A percentile compares a stretch with the other conserved stretches of the same genome.
Conservation (phyloP, 1,140 invertebrate species). For the Leptinotarsa undecemlineata region DNA sequence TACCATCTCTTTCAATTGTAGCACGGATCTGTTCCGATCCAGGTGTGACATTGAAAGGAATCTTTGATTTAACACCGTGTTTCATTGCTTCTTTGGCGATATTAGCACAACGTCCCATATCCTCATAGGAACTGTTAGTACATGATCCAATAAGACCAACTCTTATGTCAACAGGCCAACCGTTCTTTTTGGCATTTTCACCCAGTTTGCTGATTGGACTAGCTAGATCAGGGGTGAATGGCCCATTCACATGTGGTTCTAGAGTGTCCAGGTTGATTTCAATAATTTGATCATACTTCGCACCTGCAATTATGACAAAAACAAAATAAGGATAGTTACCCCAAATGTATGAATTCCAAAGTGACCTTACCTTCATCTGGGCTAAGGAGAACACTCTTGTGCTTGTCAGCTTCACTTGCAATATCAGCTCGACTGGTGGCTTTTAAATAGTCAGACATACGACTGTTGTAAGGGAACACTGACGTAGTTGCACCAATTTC, state of each 20-base stretch:
- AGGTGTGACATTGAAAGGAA: slow-evolving; percentile 96
- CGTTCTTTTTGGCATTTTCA: slow-evolving; percentile 84
- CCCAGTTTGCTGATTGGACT: slow-evolving; percentile 93
- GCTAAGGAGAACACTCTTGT: slow-evolving; percentile 58
- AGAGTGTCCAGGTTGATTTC: slow-evolving; percentile 80
- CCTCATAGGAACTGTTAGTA: slow-evolving; percentile 99
- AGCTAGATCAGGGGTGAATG: slow-evolving; percentile 98
- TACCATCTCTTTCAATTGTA: slow-evolving; percentile 98
- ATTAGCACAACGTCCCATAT: slow-evolving; percentile 96
- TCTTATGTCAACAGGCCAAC: slow-evolving; percentile 94
- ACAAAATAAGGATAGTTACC: too few relatives aligned
- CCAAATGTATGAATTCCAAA: too few relatives aligned
- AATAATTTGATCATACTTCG: slow-evolving; percentile 86
- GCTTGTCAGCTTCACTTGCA: slow-evolving; percentile 79
- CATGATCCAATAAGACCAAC: slow-evolving; percentile 98
- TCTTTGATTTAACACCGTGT: slow-evolving; percentile 93
- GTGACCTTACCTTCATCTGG: slow-evolving; percentile 36
- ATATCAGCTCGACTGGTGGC: slow-evolving; percentile 82
- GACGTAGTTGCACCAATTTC: slow-evolving; percentile 99
- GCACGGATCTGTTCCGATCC: slow-evolving; percentile 98
- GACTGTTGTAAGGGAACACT: slow-evolving; percentile 94
- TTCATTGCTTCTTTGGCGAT: slow-evolving; percentile 90
- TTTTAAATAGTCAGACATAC: slow-evolving; percentile 93
- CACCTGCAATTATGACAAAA: slow-evolving; percentile 56
- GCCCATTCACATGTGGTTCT: slow-evolving; percentile 98